Evolutionary conservation across 1,140 invertebrate genomes (phyloP).

Genomic region (Spodoptera litura): DNA sequence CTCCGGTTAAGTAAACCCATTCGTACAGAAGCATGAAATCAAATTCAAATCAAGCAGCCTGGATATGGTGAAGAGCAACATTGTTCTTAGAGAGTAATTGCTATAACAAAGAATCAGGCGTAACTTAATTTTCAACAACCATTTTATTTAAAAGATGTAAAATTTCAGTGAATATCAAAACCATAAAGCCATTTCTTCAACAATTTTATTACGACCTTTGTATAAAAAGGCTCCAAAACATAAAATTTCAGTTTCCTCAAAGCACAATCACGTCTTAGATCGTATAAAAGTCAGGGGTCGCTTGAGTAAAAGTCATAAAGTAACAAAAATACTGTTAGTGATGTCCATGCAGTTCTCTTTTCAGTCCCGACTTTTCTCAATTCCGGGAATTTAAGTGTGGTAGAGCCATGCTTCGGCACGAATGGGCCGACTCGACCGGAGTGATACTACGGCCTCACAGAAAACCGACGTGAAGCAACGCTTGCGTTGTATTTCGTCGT

Average conservation of each 20-base stretch:
- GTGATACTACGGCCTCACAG: too few relatives aligned
- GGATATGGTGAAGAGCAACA: not conserved
- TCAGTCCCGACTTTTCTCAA: not conserved
- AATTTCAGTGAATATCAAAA: not conserved
- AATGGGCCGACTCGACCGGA: too few relatives aligned
- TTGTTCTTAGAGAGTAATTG: not conserved
- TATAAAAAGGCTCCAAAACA: constrained; percentile 11
- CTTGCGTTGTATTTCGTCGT: too few relatives aligned
- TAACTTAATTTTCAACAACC: not conserved
- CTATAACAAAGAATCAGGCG: constrained; percentile 1
- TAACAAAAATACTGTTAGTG: not conserved
- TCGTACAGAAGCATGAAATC: too few relatives aligned
- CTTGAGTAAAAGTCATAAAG: constrained; percentile 25
- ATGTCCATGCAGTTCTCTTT: not conserved
- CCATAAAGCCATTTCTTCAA: not conserved
- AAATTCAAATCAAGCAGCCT: too few relatives aligned
- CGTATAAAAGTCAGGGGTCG: constrained; percentile 24
- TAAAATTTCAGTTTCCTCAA: constrained; percentile 21
- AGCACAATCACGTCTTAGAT: constrained; percentile 14
- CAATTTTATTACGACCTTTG: constrained; percentile 8
- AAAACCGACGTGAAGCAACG: too few relatives aligned
- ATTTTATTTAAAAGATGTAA: not conserved
- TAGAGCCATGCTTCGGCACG: too few relatives aligned
- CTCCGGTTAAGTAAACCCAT: too few relatives aligned
- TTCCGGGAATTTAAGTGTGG: too few relatives aligned